Conservation (phyloP, 2,797 vertebrate species). For the Myotis daubentonii region DNA sequence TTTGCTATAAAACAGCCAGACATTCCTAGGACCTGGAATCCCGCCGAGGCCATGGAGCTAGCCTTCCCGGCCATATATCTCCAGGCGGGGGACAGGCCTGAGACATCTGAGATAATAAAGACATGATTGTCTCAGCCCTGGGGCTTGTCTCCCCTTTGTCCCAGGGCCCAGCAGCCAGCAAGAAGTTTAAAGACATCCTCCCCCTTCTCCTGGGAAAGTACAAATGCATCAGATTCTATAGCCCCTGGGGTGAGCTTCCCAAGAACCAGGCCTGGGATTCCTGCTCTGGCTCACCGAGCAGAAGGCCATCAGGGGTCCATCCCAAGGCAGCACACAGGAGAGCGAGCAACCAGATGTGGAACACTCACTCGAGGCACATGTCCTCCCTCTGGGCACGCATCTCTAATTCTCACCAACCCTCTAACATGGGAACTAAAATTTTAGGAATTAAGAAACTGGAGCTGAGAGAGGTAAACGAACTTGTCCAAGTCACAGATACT, state of each 20-base stretch:
- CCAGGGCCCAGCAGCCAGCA: slow-evolving; percentile 75
- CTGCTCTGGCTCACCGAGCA: slow-evolving; percentile 48
- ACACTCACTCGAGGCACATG: background rate
- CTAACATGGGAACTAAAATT: background rate
- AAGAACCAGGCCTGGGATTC: slow-evolving; percentile 59
- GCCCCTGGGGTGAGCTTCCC: slow-evolving; percentile 73
- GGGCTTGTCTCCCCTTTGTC: slow-evolving; percentile 79
- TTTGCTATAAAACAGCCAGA: slow-evolving; percentile 82
- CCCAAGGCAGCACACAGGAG: background rate
- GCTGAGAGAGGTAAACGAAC: background rate
- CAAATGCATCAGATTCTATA: slow-evolving; percentile 64
- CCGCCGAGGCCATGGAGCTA: slow-evolving; percentile 75
- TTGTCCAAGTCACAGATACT: slow-evolving; percentile 8
- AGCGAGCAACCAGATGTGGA: background rate
- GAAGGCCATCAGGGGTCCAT: background rate
- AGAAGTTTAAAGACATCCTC: slow-evolving; percentile 75
- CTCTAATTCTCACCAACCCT: background rate
- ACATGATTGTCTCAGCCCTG: slow-evolving; percentile 79
- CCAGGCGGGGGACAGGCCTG: slow-evolving; percentile 78
- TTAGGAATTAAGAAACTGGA: slow-evolving; percentile 29
- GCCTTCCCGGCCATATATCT: slow-evolving; percentile 80
- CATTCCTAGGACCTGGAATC: slow-evolving; percentile 80
- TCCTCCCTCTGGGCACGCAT: background rate
- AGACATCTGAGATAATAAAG: slow-evolving; percentile 84
- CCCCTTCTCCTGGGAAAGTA: slow-evolving; percentile 79